Percentiles rank a stretch among this genome's conserved stretches.
Evolutionary conservation across 2,888 invertebrate genomes (phyloP).

Genomic region (Synanthedon vespiformis): DNA sequence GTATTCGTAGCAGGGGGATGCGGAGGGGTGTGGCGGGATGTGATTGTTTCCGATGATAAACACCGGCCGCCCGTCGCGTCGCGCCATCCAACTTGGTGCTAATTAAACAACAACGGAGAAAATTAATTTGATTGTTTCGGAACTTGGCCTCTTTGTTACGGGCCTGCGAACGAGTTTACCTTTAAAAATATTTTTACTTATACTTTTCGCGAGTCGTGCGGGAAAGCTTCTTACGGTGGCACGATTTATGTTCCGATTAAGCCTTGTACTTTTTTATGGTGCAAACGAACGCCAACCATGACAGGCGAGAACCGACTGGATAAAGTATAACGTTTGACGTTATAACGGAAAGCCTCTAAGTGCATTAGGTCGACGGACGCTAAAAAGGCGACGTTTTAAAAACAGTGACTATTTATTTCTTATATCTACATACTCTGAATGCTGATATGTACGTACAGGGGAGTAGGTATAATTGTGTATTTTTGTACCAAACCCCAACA

Average conservation of each 20-base stretch:
- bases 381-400: slow-evolving; percentile 10
- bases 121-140: slow-evolving; percentile 68
- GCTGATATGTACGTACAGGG: background rate
- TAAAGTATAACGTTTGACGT: slow-evolving; percentile 36
- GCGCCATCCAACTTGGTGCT: slow-evolving; percentile 62
- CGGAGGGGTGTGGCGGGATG: slow-evolving; percentile 22
- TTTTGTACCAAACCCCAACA: too few relatives aligned
- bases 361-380: slow-evolving; percentile 34
- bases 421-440: background rate
- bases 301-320: slow-evolving; percentile 41
- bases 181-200: slow-evolving; percentile 47
- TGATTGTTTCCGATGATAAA: slow-evolving; percentile 69
- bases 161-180: slow-evolving; percentile 48
- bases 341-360: slow-evolving; percentile 44
- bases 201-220: slow-evolving; percentile 25
- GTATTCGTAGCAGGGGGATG: slow-evolving; percentile 29
- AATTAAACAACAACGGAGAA: slow-evolving; percentile 69
- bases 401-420: background rate
- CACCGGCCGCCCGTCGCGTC: slow-evolving; percentile 61
- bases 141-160: slow-evolving; percentile 59
- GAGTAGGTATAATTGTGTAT: too few relatives aligned
- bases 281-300: slow-evolving; percentile 33
- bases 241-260: slow-evolving; percentile 29
- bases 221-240: slow-evolving; percentile 27
- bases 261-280: slow-evolving; percentile 13